A percentile compares a stretch with the other conserved stretches of the same genome.
phyloP scores from a whole-genome alignment of 2,888 invertebrate genomes.

The Melanargia galathea region DNA sequence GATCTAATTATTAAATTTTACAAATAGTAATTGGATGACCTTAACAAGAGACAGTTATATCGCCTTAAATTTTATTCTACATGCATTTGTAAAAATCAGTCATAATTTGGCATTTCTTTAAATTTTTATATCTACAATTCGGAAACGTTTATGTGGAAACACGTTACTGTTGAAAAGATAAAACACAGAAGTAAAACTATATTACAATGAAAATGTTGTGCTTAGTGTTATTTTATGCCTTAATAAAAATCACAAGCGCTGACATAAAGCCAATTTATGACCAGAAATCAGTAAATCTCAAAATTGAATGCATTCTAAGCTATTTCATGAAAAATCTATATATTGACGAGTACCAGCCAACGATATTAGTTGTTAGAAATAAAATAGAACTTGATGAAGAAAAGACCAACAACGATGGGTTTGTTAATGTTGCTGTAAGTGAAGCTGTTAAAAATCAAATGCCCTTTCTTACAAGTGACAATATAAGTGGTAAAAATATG shows the following conservation, averaged over 20 bases:
- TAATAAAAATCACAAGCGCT: background rate
- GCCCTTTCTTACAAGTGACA: constrained; percentile 30
- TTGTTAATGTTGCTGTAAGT: constrained; percentile 13
- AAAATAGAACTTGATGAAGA: background rate
- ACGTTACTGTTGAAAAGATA: background rate
- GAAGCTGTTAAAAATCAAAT: constrained; percentile 25
- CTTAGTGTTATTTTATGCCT: background rate
- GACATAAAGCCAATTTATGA: background rate
- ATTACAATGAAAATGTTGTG: background rate
- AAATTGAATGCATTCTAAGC: constrained; percentile 1
- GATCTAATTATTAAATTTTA: no score
- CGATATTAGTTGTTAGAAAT: background rate
- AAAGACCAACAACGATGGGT: background rate
- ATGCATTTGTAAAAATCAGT: background rate
- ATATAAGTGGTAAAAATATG: constrained; percentile 28
- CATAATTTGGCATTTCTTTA: background rate
- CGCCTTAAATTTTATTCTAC: no score
- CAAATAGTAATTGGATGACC: no score
- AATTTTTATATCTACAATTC: constrained; percentile 3
- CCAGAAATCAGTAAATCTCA: background rate
- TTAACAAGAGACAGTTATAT: no score
- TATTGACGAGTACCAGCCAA: background rate
- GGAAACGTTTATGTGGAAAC: background rate
- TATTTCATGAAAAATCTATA: background rate
- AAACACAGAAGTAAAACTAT: background rate